A percentile compares a stretch with the other conserved stretches of the same genome.
Conservation (phyloP, 2,113 vertebrate genomes). For the Acinonyx jubatus region DNA sequence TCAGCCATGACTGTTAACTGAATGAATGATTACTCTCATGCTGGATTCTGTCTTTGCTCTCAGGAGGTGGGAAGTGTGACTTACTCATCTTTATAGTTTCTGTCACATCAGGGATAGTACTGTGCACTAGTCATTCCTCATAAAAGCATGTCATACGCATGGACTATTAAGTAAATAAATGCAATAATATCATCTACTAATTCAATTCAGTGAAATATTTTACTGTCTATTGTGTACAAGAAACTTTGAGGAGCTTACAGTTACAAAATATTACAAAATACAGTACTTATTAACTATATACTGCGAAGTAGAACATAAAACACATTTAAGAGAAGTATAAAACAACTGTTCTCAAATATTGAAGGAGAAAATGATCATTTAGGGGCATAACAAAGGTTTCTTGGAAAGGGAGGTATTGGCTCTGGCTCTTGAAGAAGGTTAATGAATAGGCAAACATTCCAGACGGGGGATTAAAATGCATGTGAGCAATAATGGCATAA, state of each 20-base stretch:
- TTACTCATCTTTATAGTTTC: neutral
- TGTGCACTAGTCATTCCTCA: neutral
- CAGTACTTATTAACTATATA: neutral
- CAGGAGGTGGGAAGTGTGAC: neutral
- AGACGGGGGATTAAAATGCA: constrained; percentile 3
- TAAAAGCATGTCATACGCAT: neutral
- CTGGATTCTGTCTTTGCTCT: neutral
- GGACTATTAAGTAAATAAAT: neutral
- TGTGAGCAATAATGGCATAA: neutral
- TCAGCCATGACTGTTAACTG: neutral
- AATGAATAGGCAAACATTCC: neutral
- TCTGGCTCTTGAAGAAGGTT: neutral
- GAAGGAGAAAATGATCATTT: neutral
- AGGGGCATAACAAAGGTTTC: neutral
- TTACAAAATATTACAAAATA: neutral
- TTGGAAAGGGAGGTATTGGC: neutral
- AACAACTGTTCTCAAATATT: neutral
- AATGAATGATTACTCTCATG: neutral
- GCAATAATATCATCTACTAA: neutral
- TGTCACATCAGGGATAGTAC: neutral
- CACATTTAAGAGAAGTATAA: neutral
- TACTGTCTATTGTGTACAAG: neutral
- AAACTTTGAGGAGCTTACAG: neutral
- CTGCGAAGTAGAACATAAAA: neutral
- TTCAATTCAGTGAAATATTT: constrained; percentile 13